Evolutionary conservation across 2,797 vertebrate species (phyloP).

Genomic region (Parauchenoglanis punctatus): DNA sequence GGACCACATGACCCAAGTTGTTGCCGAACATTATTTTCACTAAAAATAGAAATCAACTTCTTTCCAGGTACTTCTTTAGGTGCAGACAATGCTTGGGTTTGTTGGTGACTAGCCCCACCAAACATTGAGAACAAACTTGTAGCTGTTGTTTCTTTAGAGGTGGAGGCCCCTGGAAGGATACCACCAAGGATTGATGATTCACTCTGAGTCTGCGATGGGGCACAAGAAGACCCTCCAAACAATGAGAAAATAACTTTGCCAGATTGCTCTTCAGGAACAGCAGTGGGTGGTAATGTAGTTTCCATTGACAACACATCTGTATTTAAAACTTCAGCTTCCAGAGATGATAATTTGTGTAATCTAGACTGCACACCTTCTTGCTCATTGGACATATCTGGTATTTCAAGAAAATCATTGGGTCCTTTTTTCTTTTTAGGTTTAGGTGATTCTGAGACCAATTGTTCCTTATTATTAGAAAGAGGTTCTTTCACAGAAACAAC

Average conservation of each 20-base stretch:
- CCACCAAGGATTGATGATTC: slow-evolving; percentile 73
- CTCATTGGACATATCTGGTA: slow-evolving; percentile 2
- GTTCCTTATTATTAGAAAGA: neutral
- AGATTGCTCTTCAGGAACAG: slow-evolving; percentile 65
- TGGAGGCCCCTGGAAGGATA: slow-evolving; percentile 74
- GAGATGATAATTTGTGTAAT: neutral
- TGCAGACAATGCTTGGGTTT: slow-evolving; percentile 48
- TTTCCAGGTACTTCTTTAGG: slow-evolving; percentile 69
- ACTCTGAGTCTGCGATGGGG: slow-evolving; percentile 58
- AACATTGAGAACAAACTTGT: slow-evolving; percentile 87
- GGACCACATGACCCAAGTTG: slow-evolving; percentile 40
- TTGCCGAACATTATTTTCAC: slow-evolving; percentile 66
- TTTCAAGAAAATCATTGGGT: neutral
- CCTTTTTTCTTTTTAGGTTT: slow-evolving; percentile 6
- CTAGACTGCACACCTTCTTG: slow-evolving; percentile 19
- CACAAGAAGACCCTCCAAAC: slow-evolving; percentile 3
- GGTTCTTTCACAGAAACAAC: neutral
- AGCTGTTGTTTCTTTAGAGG: slow-evolving; percentile 69
- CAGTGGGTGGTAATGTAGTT: slow-evolving; percentile 31
- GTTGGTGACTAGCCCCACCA: slow-evolving; percentile 68
- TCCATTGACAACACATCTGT: slow-evolving; percentile 55
- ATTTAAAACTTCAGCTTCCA: slow-evolving; percentile 31
- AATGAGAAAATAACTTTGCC: slow-evolving; percentile 70
- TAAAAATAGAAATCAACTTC: slow-evolving; percentile 75
- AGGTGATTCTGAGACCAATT: slow-evolving; percentile 16